Evolutionary conservation across 1,140 invertebrate genomes (phyloP), one percentile per base, ranked within the genome.

Genomic region (Bombus breviceps): DNA sequence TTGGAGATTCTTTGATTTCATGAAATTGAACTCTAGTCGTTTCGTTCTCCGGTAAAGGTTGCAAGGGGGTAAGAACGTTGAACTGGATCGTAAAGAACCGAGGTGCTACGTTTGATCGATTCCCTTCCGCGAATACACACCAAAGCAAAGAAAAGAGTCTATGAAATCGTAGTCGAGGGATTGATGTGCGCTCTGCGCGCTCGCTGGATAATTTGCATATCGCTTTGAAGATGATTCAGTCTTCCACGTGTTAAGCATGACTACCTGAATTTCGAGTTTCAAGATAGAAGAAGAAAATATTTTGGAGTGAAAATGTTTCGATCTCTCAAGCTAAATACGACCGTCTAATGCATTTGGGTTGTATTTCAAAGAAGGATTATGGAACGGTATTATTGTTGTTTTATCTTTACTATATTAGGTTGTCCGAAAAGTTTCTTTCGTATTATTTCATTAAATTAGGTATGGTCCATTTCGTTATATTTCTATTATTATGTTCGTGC

Each of bases 1-100:
- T 53, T 53, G 47, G 47, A 22, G 47, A 53, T 53, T 53, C 47
- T 85, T 88, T 87, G 87, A 88, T 81, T 88, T 85, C 82, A 64
- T 76, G 82, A 85, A 88, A 89, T 89, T 88, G 88, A 85, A 88
- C 73, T 81, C 78, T 72, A 79, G 77, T 85, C 81, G 82, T 64
- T 66, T 41, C 64, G 64, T 57, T 88, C 81, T 83, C 53, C 39
- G 25, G 39, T 62, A 15, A 69, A 77, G 43, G 62, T 72, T 71
- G 34, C 43, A 72, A 28, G 77, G 75, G 43, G 72, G 8, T 77
- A 85, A 85, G 87, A 81, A 85, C 41, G 41, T 57, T 37, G 47
- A 57, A 41, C 64, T 28, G 59, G 34, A n/a, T 62, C 66, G 66
- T 76, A 62, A 73, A 66, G 71, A 47, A 41, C 34, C 34, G 39